Conservation (phyloP, 2,797 vertebrate species). For the Pseudocheirus occidentalis region DNA sequence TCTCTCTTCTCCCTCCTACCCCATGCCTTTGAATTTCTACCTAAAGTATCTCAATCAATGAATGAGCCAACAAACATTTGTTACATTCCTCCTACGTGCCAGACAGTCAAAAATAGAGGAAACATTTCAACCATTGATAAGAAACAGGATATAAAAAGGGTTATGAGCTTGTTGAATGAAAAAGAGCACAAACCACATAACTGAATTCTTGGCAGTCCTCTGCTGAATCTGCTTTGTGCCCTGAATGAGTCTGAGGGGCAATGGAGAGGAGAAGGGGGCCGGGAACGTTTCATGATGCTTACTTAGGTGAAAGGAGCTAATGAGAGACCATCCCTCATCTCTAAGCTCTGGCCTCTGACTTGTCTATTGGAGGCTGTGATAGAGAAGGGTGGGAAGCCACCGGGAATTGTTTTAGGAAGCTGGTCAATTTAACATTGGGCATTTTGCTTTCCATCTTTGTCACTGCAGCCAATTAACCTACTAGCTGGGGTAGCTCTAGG, state of each 20-base stretch:
- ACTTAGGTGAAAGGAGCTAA: conserved; percentile 11
- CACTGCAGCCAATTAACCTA: conserved; percentile 56
- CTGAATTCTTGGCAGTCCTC: conserved; percentile 5
- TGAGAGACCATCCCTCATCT: conserved; percentile 50
- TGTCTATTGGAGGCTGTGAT: conserved; percentile 43
- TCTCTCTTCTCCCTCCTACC: background rate
- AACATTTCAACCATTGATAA: conserved; percentile 42
- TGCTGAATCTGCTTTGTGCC: background rate
- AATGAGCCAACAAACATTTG: background rate
- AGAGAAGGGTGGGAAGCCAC: conserved; percentile 24
- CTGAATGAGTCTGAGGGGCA: background rate
- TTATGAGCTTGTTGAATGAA: background rate
- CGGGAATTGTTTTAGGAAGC: conserved; percentile 23
- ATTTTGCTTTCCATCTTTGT: conserved; percentile 56
- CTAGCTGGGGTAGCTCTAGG: background rate
- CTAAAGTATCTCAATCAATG: background rate
- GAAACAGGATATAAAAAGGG: conserved; percentile 35
- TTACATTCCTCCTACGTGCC: conserved; percentile 17
- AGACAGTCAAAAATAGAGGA: conserved; percentile 52
- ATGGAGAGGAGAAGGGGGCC: background rate
- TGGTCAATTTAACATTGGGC: conserved; percentile 35
- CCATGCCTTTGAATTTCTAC: background rate
- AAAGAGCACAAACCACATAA: conserved; percentile 34
- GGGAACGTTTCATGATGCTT: background rate
- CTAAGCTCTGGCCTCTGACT: background rate